phyloP scores from a whole-genome alignment of 2,797 vertebrate species.

The Lepus oiostolus region DNA sequence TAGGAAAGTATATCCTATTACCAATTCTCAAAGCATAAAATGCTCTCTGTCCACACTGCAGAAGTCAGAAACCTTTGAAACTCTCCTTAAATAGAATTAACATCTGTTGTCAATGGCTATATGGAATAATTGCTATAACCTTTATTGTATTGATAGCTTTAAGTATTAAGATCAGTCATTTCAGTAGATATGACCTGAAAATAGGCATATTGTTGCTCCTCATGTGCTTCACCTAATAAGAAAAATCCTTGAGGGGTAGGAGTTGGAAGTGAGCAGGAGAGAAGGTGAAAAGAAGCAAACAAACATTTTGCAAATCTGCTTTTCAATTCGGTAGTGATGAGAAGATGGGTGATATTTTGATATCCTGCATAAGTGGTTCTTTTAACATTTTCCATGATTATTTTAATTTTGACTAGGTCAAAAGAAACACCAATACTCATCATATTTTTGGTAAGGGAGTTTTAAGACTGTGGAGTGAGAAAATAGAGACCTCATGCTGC shows the following conservation, averaged over 20 bases:
- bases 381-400: slow-evolving; percentile 54
- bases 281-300: neutral
- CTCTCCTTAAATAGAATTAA: slow-evolving; percentile 17
- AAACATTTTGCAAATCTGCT: slow-evolving; percentile 33
- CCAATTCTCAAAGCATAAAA: slow-evolving; percentile 54
- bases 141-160: slow-evolving; percentile 15
- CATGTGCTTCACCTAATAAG: slow-evolving; percentile 33
- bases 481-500: neutral
- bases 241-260: neutral
- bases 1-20: neutral
- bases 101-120: slow-evolving; percentile 36
- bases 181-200: neutral
- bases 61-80: slow-evolving; percentile 14
- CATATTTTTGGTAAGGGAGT: neutral
- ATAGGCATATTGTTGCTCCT: neutral
- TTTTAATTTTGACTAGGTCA: slow-evolving; percentile 49
- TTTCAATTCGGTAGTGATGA: slow-evolving; percentile 45
- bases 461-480: neutral
- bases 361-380: neutral
- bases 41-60: neutral
- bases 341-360: neutral
- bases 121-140: slow-evolving; percentile 48
- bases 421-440: neutral
- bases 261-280: too few species aligned
- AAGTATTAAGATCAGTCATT: slow-evolving; percentile 27